Base-by-base conservation (phyloP, 2,888 invertebrate genomes). In the Antheraea yamamai region DNA sequence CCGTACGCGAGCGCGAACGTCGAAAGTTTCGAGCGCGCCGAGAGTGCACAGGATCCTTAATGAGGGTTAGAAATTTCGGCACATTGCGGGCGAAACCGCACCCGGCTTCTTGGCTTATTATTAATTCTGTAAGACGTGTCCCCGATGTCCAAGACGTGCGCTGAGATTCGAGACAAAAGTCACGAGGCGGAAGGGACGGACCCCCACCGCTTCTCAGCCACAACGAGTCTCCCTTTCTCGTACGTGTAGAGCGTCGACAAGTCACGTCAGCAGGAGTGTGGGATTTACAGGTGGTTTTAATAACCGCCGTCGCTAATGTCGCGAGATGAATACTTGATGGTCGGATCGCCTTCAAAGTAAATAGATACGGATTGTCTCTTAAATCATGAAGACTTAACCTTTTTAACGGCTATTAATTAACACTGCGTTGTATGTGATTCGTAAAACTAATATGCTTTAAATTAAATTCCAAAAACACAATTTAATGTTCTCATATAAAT, bases 121-220 rank as follows among this genome's bases (percentile, higher is more conserved):
- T 95, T 95, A 95, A 95, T 95, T 95, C 95, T 88, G 94, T 94
- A 95, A 95, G 95, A 95, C 94, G 92, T 94, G 94, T 92, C 94
- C 95, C 94, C 95, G 93, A 95, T 95, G 95, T 95, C 95, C 95
- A 93, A 92, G 95, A 95, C 95, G 95, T 95, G 95, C 88, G 91
- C 94, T 79, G 94, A 92, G 95, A 95, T 94, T 94, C 92, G 90
- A 94, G 93, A 93, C 95, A 95, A 95, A 95, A 95, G 94, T 95
- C 94, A 91, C 88, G 86, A 86, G 91, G 91, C 91, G 92, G 92
- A 93, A 93, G 93, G 91, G 90, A 86, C 84, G 85, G 85, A 84
- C 84, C 82, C 82, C 76, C 76, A 74, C 72, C 70, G 73, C 77
- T 73, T 66, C 52, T 47, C 52, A 20, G 18, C 52, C 75, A 75